Conservation (phyloP, 53 echinoderm and acorn worm genomes). For the Patiria pectinifera region DNA sequence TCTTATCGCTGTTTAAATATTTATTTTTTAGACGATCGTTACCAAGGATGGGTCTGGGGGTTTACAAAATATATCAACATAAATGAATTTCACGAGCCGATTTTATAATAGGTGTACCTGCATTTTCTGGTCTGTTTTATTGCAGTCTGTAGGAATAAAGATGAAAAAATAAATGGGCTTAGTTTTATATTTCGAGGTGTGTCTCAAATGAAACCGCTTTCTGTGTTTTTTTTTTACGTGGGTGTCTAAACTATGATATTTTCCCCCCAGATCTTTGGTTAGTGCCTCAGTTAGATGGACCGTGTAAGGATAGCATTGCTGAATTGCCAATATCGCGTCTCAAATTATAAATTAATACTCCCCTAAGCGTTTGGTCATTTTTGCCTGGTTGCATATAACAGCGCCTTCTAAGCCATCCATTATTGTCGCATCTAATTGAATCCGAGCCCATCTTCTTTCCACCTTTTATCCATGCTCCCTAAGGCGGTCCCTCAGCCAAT, state of each 20-base stretch:
- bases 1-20: slow-evolving; percentile 20
- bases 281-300: neutral
- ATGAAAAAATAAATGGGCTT: neutral
- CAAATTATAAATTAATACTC: slow-evolving; percentile 23
- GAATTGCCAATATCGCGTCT: neutral
- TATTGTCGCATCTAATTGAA: slow-evolving; percentile 60
- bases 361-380: slow-evolving; percentile 13
- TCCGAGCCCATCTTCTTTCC: slow-evolving; percentile 33
- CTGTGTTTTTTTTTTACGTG: too few species aligned
- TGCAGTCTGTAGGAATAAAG: neutral
- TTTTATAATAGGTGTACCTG: neutral
- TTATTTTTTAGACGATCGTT: slow-evolving; percentile 16
- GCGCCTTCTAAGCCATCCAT: neutral
- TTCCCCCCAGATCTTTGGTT: too few species aligned
- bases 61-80: neutral
- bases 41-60: neutral
- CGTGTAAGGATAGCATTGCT: neutral
- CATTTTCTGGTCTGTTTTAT: neutral
- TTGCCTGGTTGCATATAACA: neutral
- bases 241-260: too few species aligned
- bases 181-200: neutral
- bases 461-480: slow-evolving; percentile 41
- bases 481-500: slow-evolving; percentile 36
- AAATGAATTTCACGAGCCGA: neutral
- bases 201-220: neutral